Conservation (phyloP, 1,140 invertebrate species). For the Diprion similis region DNA sequence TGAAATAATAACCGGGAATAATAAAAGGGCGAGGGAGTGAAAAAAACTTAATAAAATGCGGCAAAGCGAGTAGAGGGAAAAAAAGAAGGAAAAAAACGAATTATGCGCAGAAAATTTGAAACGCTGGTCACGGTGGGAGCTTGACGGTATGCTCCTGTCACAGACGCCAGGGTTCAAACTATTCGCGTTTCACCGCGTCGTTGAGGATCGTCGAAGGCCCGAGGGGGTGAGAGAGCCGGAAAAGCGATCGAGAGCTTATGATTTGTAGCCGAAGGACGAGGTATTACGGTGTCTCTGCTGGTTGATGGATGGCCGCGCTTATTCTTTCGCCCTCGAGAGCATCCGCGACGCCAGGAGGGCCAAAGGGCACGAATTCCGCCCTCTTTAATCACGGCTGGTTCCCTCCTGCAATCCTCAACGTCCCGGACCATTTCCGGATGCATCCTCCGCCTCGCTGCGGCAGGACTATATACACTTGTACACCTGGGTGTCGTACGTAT, state of each 20-base stretch:
- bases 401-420: background rate
- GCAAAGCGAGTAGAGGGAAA: background rate
- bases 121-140: slow-evolving; percentile 43
- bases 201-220: background rate
- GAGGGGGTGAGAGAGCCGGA: background rate
- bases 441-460: background rate
- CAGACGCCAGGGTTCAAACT: slow-evolving; percentile 21
- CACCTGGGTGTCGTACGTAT: background rate
- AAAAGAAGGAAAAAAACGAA: slow-evolving; percentile 36
- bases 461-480: background rate
- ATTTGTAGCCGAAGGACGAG: slow-evolving; percentile 39
- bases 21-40: background rate
- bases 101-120: slow-evolving; percentile 44
- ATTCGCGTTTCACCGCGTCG: background rate
- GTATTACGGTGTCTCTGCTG: slow-evolving; percentile 31
- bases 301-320: slow-evolving; percentile 38
- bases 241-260: slow-evolving; percentile 30
- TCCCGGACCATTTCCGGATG: background rate
- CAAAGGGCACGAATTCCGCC: background rate
- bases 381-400: too few relatives aligned
- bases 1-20: too few relatives aligned
- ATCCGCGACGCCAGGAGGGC: background rate
- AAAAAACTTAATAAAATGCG: background rate
- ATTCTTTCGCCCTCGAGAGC: slow-evolving; percentile 20
- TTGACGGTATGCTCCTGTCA: slow-evolving; percentile 41